A percentile compares a stretch with the other conserved stretches of the same genome.
These are phyloP conservation scores for Gyps fulvus DNA, from an alignment of 2,113 vertebrate species.

Conservation along the genomic window DNA sequence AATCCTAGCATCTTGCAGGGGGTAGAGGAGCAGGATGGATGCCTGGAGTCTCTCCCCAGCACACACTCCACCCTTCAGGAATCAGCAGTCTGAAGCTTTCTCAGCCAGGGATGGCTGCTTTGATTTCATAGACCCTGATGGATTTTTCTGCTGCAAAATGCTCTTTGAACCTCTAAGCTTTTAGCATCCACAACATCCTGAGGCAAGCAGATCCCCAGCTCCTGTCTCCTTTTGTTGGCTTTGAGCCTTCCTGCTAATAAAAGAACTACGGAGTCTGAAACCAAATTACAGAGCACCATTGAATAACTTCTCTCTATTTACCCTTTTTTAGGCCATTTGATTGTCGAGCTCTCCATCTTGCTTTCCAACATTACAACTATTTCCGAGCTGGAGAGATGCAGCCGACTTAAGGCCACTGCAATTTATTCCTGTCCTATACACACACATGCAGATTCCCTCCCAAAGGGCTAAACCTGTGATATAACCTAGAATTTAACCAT, in stretches of 20 bases:
- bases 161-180: conserved; percentile 12
- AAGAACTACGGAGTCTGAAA: background rate
- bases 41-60: background rate
- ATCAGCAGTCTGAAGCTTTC: background rate
- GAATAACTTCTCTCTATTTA: background rate
- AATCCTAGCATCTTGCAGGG: background rate
- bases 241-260: background rate
- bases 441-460: background rate
- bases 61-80: background rate
- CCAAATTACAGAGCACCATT: background rate
- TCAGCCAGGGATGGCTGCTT: background rate
- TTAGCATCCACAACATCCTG: background rate
- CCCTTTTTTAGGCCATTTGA: background rate
- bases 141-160: background rate
- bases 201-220: conserved; percentile 12
- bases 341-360: background rate
- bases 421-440: background rate
- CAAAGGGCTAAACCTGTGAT: background rate
- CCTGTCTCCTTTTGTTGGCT: background rate
- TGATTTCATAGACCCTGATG: background rate
- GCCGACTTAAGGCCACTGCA: background rate
- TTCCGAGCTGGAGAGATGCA: background rate
- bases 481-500: background rate
- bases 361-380: background rate
- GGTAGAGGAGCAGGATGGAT: background rate